Base-by-base conservation (phyloP, 2,888 invertebrate genomes). In the Brachypterus glaber region DNA sequence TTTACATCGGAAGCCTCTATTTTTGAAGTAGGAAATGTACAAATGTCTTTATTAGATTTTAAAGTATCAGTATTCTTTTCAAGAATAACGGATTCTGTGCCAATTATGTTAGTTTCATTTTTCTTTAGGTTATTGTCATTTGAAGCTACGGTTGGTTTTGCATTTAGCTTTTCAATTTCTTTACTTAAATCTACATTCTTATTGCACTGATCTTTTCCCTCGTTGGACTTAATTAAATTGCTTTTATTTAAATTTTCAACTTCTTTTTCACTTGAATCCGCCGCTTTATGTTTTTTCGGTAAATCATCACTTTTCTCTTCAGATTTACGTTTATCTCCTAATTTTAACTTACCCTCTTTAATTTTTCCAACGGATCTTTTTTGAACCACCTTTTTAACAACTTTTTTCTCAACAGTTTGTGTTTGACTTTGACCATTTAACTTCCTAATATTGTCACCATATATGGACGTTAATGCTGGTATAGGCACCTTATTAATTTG, bases 401-500 rank as follows among this genome's bases (percentile, higher is more conserved):
- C 12, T 30, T n/a, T 30, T 36, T n/a, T 3, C 21, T 16, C 33
- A 39, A 35, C 35, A 41, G 39, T 12, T 38, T 30, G 15, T 39
- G n/a, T 15, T 31, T 30, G 15, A 15, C 11, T 34, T 14, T 13
- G 30, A 9, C n/a, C 8, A 13, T 24, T 17, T 38, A 37, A 30
- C 17, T 39, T 32, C 21, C 4, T 15, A 14, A 30, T 36, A 40
- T 41, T 21, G 26, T 45, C 49, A 12, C 52, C 53, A 48, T 59
- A 61, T 17, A 49, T 49, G 9, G 63, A 60, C 4, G 59, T 56
- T 32, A 64, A 49, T 1, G 65, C 62, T 3, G 66, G 64, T 36
- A 68, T 67, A 5, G 66, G 66, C 14, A 67, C 58, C 52, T 65
- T 67, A 52, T 64, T 66, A 4, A 62, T 55, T 45, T 63, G 65